phyloP scores from a whole-genome alignment of 2,113 vertebrate genomes.

The Capreolus pygargus region DNA sequence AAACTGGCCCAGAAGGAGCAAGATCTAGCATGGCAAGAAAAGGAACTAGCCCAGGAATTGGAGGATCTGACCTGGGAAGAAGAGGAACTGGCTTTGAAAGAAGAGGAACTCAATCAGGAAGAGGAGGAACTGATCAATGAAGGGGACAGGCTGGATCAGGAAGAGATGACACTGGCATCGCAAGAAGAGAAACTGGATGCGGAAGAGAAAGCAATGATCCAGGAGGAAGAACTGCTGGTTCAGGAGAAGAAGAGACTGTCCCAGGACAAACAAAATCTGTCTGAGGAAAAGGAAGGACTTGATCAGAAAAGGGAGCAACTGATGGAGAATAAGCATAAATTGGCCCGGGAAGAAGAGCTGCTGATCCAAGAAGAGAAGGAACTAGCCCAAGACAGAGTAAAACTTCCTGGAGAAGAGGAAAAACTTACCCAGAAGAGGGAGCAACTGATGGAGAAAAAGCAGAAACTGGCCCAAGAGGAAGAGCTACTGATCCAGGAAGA shows the following conservation, averaged over 20 bases:
- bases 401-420: background rate
- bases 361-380: slow-evolving; percentile 32
- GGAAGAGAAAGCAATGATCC: background rate
- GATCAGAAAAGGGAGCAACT: background rate
- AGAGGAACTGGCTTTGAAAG: background rate
- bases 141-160: background rate
- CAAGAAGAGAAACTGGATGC: background rate
- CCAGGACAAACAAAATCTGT: background rate
- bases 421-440: background rate
- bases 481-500: slow-evolving; percentile 35
- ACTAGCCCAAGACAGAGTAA: background rate
- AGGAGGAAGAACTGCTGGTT: slow-evolving; percentile 34
- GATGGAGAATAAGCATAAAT: background rate
- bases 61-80: background rate
- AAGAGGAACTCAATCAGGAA: background rate
- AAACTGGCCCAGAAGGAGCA: background rate
- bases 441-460: background rate
- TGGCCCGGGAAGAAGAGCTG: background rate
- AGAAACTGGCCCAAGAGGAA: slow-evolving; percentile 2
- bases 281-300: background rate
- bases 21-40: background rate
- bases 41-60: background rate
- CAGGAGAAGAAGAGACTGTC: slow-evolving; percentile 22
- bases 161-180: background rate
- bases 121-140: background rate